These are phyloP conservation scores for Trinectes maculatus DNA, from an alignment of 2,113 vertebrate species.

Conservation along the genomic window DNA sequence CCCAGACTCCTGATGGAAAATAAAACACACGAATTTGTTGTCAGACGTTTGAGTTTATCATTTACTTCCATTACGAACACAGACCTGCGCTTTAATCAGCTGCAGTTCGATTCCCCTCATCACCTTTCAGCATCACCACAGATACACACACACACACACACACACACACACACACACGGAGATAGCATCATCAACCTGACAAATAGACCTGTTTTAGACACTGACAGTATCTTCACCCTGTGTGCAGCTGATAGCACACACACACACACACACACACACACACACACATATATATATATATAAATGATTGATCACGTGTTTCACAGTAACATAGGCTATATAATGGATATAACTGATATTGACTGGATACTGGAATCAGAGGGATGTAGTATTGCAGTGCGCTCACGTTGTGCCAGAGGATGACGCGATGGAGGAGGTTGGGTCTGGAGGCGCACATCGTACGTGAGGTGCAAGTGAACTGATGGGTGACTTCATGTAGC, in stretches of 20 bases:
- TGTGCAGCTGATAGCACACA: conserved; percentile 35
- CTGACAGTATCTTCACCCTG: conserved; percentile 33
- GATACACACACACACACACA: background rate
- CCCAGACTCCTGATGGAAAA: conserved; percentile 27
- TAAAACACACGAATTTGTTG: background rate
- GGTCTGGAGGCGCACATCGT: conserved; percentile 65
- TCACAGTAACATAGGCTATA: no score
- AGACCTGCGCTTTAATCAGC: background rate
- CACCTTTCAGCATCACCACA: background rate
- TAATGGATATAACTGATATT: no score
- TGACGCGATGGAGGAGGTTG: conserved; percentile 66
- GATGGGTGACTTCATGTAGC: conserved; percentile 71
- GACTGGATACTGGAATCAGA: no score
- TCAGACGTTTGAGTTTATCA: conserved; percentile 18
- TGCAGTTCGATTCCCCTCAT: background rate
- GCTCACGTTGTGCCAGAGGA: conserved; percentile 59
- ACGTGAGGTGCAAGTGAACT: conserved; percentile 81
- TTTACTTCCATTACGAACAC: background rate
- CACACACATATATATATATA: no score
- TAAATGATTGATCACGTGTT: no score
- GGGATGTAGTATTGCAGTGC: conserved; percentile 27
- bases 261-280: no score
- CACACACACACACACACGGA: background rate
- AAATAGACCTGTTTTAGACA: conserved; percentile 29
- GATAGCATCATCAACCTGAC: conserved; percentile 34